Evolutionary conservation across 2,888 invertebrate genomes (phyloP).

Genomic region (Drosophila austrosaltans): DNA sequence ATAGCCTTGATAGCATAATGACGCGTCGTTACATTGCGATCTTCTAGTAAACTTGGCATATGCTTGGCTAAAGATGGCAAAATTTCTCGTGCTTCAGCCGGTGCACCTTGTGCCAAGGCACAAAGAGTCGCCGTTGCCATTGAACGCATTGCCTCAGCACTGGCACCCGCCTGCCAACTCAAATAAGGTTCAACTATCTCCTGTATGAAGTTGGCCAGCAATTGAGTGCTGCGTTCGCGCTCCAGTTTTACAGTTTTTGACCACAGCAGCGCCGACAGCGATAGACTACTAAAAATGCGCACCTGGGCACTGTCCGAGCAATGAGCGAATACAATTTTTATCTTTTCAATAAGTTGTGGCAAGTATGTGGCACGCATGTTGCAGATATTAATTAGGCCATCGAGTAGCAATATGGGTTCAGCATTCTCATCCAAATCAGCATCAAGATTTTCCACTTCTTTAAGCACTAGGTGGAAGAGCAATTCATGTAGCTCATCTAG

Average conservation of each 20-base stretch:
- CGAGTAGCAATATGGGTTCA: conserved; percentile 80
- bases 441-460: conserved; percentile 79
- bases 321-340: conserved; percentile 75
- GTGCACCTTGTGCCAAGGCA: conserved; percentile 79
- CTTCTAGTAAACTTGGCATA: conserved; percentile 80
- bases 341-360: conserved; percentile 65
- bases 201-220: conserved; percentile 65
- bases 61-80: conserved; percentile 71
- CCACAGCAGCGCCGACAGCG: conserved; percentile 80
- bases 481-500: conserved; percentile 71
- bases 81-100: conserved; percentile 65
- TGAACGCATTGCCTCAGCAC: conserved; percentile 81
- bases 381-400: conserved; percentile 78
- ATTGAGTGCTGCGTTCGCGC: conserved; percentile 60
- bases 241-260: conserved; percentile 61
- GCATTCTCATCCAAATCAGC: conserved; percentile 76
- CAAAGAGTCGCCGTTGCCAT: conserved; percentile 82
- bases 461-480: conserved; percentile 70
- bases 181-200: conserved; percentile 79
- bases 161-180: conserved; percentile 81
- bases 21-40: conserved; percentile 80
- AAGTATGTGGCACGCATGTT: conserved; percentile 75
- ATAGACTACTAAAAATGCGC: conserved; percentile 80
- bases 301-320: conserved; percentile 80
- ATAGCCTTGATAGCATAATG: conserved; percentile 81